A percentile compares a stretch with the other conserved stretches of the same genome.
Conservation (phyloP, 2,797 vertebrate species). For the Coilia nasus region DNA sequence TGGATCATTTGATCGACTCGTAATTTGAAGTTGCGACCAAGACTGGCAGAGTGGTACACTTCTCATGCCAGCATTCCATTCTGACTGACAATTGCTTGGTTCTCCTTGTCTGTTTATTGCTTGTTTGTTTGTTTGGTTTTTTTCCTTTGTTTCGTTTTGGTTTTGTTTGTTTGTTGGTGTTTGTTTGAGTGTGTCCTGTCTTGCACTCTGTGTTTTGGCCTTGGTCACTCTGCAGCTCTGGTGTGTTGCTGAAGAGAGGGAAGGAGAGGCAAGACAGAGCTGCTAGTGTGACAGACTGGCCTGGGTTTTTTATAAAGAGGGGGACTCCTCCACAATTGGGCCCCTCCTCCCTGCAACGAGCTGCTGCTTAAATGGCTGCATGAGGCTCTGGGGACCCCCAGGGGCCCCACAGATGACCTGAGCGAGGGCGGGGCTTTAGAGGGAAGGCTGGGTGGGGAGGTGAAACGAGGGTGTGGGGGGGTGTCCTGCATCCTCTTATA, state of each 20-base stretch:
- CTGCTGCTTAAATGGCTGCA: constrained; percentile 18
- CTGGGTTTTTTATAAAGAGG: not conserved
- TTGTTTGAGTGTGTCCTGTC: constrained; percentile 13
- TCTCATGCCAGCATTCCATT: constrained; percentile 50
- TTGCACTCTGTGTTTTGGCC: constrained; percentile 39
- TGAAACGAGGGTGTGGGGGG: not conserved
- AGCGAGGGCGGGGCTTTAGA: not conserved
- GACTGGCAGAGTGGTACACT: not conserved
- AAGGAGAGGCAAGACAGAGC: constrained; percentile 35
- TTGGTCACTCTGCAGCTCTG: constrained; percentile 23
- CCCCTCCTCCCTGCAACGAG: not conserved
- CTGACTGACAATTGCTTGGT: constrained; percentile 37
- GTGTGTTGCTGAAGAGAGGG: not conserved
- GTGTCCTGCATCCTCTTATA: constrained; percentile 51
- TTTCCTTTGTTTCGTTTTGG: constrained; percentile 29
- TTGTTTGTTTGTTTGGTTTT: constrained; percentile 17
- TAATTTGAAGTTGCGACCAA: not conserved
- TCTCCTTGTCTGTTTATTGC: constrained; percentile 19
- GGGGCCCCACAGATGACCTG: not conserved
- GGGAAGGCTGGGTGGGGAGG: not conserved
- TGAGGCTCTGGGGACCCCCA: constrained; percentile 36
- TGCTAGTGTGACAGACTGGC: constrained; percentile 36
- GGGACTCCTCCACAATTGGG: not conserved
- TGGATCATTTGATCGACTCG: not conserved
- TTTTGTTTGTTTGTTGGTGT: constrained; percentile 23